Conservation (phyloP, 1,140 invertebrate species). For the Halictus rubicundus region DNA sequence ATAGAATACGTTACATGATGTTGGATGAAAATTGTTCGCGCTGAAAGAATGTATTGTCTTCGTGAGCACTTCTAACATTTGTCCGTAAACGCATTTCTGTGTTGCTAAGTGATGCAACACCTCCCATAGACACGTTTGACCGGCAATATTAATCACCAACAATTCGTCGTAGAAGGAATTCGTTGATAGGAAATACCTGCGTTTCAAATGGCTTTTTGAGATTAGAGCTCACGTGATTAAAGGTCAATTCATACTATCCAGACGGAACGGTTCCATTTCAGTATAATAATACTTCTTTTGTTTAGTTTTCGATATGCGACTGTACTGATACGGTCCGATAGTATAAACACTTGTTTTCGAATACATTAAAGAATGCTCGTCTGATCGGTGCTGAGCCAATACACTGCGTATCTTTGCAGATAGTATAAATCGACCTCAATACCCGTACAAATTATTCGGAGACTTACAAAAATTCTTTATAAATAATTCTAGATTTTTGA, state of each 20-base stretch:
- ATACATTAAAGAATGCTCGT: too few relatives aligned
- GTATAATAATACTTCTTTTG: too few relatives aligned
- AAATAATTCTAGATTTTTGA: constrained; percentile 72
- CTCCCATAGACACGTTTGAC: constrained; percentile 84
- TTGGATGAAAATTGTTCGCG: constrained; percentile 59
- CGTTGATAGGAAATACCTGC: constrained; percentile 85
- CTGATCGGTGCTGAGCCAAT: too few relatives aligned
- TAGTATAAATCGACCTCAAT: neutral
- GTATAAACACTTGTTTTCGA: too few relatives aligned
- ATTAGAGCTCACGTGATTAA: too few relatives aligned
- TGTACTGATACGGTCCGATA: too few relatives aligned
- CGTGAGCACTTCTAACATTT: constrained; percentile 81
- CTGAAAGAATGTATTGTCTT: constrained; percentile 70
- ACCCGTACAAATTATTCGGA: neutral
- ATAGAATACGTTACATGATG: constrained; percentile 54
- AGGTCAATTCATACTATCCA: too few relatives aligned
- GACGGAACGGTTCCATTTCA: too few relatives aligned
- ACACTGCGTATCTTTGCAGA: too few relatives aligned
- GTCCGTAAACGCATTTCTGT: constrained; percentile 82
- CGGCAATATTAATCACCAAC: constrained; percentile 84
- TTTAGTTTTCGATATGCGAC: too few relatives aligned
- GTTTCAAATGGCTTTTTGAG: constrained; percentile 33
- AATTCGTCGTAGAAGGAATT: constrained; percentile 87
- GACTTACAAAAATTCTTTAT: constrained; percentile 82
- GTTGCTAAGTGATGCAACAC: constrained; percentile 83